phyloP scores from a whole-genome alignment of 1,140 invertebrate genomes.

The Wiebesia pumilae region DNA sequence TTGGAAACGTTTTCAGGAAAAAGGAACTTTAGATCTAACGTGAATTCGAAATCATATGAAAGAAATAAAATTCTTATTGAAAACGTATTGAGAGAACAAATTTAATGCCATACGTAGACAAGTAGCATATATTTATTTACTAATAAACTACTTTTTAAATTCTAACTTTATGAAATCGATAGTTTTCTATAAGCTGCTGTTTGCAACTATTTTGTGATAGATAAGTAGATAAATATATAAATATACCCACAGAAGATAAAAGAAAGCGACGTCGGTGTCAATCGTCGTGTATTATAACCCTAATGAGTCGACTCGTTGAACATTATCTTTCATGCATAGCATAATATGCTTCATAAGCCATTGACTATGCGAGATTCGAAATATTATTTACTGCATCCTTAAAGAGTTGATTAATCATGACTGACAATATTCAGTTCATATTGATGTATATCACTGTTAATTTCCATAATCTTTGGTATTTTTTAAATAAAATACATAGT shows the following conservation, averaged over 20 bases:
- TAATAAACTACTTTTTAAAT: too few species aligned
- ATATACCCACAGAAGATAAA: neutral
- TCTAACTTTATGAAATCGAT: too few species aligned
- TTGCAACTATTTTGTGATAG: neutral
- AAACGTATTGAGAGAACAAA: too few species aligned
- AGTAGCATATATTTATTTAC: too few species aligned
- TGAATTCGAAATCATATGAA: too few species aligned
- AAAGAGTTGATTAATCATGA: neutral
- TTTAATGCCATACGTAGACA: too few species aligned
- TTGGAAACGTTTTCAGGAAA: too few species aligned
- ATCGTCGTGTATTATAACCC: neutral
- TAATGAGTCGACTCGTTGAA: neutral
- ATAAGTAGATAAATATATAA: neutral
- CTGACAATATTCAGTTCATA: neutral
- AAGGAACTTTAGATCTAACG: too few species aligned
- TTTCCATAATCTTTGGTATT: neutral
- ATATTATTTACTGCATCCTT: neutral
- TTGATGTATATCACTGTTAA: neutral
- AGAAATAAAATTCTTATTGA: too few species aligned
- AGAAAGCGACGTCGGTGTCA: neutral
- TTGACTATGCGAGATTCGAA: neutral
- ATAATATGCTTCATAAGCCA: neutral
- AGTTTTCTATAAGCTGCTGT: too few species aligned
- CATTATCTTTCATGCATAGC: neutral
- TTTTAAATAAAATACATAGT: neutral